Percentiles rank a stretch among this genome's conserved stretches.
These are phyloP conservation scores for Centroberyx gerrardi DNA, from an alignment of 2,797 vertebrate genomes.

Conservation along the genomic window DNA sequence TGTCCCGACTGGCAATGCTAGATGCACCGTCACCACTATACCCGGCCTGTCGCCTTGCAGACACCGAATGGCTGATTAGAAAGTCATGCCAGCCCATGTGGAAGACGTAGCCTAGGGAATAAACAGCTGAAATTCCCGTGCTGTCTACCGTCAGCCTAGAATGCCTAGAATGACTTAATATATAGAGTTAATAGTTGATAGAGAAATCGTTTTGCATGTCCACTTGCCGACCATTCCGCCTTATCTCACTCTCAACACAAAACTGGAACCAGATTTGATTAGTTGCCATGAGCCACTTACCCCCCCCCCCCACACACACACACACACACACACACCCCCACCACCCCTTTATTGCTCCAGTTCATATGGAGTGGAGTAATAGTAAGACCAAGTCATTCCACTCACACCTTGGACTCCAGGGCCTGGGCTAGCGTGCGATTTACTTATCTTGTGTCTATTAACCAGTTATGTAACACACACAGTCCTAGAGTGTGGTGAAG, in stretches of 20 bases:
- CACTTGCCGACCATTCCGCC: not conserved
- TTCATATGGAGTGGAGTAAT: not conserved
- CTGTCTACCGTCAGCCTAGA: not conserved
- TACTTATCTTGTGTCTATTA: conserved; percentile 46
- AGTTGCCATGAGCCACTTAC: too few relatives aligned
- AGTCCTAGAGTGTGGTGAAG: conserved; percentile 3
- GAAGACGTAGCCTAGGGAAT: not conserved
- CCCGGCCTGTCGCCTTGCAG: not conserved
- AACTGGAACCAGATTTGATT: not conserved
- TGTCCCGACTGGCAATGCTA: conserved; percentile 13
- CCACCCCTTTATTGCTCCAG: not conserved
- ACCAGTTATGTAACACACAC: conserved; percentile 57
- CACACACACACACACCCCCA: not conserved
- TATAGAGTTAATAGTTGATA: too few relatives aligned
- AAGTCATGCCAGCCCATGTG: not conserved
- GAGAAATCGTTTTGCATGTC: not conserved
- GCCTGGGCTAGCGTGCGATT: conserved; percentile 24
- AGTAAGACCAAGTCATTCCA: not conserved
- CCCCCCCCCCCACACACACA: not conserved
- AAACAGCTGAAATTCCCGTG: not conserved
- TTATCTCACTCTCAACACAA: not conserved
- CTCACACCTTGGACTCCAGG: conserved; percentile 41
- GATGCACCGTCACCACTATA: conserved; percentile 13
- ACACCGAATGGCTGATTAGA: not conserved
- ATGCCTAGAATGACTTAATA: too few relatives aligned